Conservation (phyloP, 2,888 invertebrate genomes). For the Leptinotarsa tumamoca region DNA sequence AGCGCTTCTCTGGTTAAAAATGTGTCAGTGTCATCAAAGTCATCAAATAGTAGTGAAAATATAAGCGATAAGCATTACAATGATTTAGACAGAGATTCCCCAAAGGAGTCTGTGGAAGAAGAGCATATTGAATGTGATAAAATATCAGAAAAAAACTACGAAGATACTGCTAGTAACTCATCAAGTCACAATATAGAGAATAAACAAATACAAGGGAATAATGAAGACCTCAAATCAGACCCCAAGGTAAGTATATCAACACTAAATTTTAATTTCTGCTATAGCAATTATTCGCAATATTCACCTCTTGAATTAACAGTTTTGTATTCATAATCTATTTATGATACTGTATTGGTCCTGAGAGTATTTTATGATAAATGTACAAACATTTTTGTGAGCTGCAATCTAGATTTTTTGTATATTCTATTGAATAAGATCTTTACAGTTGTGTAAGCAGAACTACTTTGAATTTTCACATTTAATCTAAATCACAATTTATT, state of each 20-base stretch:
- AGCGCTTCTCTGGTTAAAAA: conserved; percentile 54
- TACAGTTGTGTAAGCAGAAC: too few species aligned
- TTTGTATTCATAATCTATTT: too few species aligned
- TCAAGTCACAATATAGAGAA: conserved; percentile 33
- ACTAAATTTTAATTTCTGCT: neutral
- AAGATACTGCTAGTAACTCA: conserved; percentile 22
- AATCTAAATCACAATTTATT: too few species aligned
- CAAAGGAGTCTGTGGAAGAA: conserved; percentile 46
- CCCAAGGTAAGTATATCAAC: conserved; percentile 32
- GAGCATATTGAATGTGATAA: conserved; percentile 48
- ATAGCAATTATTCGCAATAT: neutral
- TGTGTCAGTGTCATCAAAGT: conserved; percentile 51
- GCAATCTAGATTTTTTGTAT: too few species aligned
- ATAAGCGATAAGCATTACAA: conserved; percentile 48
- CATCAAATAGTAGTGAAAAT: conserved; percentile 54
- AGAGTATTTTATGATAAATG: too few species aligned
- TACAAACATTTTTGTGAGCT: too few species aligned
- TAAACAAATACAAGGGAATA: conserved; percentile 26
- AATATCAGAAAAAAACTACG: conserved; percentile 38
- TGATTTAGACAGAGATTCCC: conserved; percentile 44
- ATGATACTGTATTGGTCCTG: too few species aligned
- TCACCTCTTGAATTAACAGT: too few species aligned
- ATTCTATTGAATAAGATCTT: too few species aligned
- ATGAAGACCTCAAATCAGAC: conserved; percentile 26
- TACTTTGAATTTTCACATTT: too few species aligned